Evolutionary conservation across 1,140 invertebrate genomes (phyloP).

Genomic region (Doryteuthis pealeii): DNA sequence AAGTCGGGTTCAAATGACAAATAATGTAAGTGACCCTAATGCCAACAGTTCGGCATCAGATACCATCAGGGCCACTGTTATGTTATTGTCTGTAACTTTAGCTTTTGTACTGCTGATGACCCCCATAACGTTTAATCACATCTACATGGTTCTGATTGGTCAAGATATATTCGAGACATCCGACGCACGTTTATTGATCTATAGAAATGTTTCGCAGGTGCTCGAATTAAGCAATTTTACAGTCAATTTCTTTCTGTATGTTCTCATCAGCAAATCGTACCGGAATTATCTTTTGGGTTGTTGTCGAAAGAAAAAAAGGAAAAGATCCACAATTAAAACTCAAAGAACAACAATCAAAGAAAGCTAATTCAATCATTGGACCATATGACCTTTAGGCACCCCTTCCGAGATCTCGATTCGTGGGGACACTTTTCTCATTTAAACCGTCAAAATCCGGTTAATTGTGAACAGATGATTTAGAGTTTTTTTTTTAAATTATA

Average conservation of each 20-base stretch:
- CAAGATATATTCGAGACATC: constrained; percentile 25
- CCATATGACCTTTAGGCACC: too few relatives aligned
- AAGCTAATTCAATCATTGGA: too few relatives aligned
- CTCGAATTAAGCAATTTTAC: constrained; percentile 38
- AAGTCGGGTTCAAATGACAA: too few relatives aligned
- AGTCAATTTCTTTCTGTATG: constrained; percentile 40
- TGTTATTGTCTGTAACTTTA: constrained; percentile 30
- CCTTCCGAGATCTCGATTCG: too few relatives aligned
- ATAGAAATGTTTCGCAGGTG: constrained; percentile 25
- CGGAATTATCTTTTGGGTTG: constrained; percentile 17
- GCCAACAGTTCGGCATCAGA: background rate
- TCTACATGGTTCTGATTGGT: constrained; percentile 22
- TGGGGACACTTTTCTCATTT: too few relatives aligned
- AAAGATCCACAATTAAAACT: too few relatives aligned
- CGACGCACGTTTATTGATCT: constrained; percentile 19
- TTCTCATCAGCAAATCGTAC: constrained; percentile 25
- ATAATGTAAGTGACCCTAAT: too few relatives aligned
- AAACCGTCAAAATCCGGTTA: too few relatives aligned
- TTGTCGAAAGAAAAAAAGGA: background rate
- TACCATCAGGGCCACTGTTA: constrained; percentile 18
- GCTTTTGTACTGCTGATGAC: constrained; percentile 32
- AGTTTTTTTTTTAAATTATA: too few relatives aligned
- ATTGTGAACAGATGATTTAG: too few relatives aligned
- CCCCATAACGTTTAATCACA: constrained; percentile 26
- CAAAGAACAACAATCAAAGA: too few relatives aligned